Evolutionary conservation across 2,888 invertebrate genomes (phyloP), one percentile per base, ranked within the genome.

Genomic region (Steinernema hermaphroditum): DNA sequence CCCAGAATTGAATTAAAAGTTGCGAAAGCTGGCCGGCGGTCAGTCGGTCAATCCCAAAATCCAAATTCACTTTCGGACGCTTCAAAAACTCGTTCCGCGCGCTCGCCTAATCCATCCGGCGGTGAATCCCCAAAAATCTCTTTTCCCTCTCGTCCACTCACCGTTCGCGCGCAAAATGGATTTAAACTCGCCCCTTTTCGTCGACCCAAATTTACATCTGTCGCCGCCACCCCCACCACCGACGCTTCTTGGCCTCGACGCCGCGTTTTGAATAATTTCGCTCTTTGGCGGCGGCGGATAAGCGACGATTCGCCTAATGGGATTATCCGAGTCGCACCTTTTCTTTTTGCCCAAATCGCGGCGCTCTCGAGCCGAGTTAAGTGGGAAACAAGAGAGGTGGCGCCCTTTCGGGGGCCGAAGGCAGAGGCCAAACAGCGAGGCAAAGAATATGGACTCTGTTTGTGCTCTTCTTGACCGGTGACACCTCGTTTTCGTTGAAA

Each of bases 191-290:
- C n/a, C n/a, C 16, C 43, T 41, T 41, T 46, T 16, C 9, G 46
- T 46, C 62, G 62, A 62, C 62, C 62, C 62, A 62, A 62, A 62
- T 62, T 62, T 62, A 62, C 62, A 62, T 62, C 62, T 62, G 62
- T 29, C 62, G 62, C 50, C 46, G 46, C 46, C 46, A 46, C 46
- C 2, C 8, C 14, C 54, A 4, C 27, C 8, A 2, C 4, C 22
- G 2, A 9, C 6, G 62, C 32, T 29, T 32, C 62, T 62, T 32
- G 62, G 62, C 62, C 62, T 62, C 62, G 19, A 19, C 24, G 19
- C 46, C 46, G n/a, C 1, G 22, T 22, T 62, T 62, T 32, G 62
- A 29, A 62, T 62, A 62, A 62, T 62, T 62, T 62, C 32, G 14
- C 27, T 62, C 62, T 62, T 62, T 62, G 62, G 62, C 62, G 62